Evolutionary conservation across 2,888 invertebrate genomes (phyloP), one percentile per base, ranked within the genome.

Genomic region (Heliconius charithonia): DNA sequence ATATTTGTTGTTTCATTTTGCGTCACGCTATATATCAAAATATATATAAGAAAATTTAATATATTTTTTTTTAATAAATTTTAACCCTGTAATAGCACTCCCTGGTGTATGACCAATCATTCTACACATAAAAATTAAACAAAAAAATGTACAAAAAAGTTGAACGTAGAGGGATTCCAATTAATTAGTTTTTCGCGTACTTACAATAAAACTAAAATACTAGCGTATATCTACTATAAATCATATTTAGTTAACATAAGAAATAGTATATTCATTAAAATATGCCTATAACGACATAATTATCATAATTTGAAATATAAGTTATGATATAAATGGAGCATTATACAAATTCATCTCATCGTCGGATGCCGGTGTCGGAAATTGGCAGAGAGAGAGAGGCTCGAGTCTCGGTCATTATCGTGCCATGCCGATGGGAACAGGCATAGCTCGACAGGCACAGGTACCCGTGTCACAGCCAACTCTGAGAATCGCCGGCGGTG

Each of bases 401-500:
- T 79, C 84, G 82, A 83, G 86, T 86, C 80, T 79, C 84, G 82
- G 83, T 86, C 86, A 88, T 89, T 88, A 88, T 83, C 82, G 84
- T 78, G 82, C 80, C 82, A 77, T 79, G 74, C 79, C 86, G 85
- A 86, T 88, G 88, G 85, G 87, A 88, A 88, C 85, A 82, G 82
- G 85, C 81, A 86, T 82, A 79, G 72, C 78, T 73, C 65, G 66
- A 66, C 63, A 69, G 65, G 70, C 65, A 7, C 19, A 7, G 56
- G 56, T 56, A 22, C 74, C 75, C 75, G 37, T 79, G 80, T 79
- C 78, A 19, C 63, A 74, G 65, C 82, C 83, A 81, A 86, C 81
- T 85, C 90, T 92, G 92, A 86, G 93, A 93, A 92, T 81, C 89
- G 93, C 92, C 91, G 84, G 89, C 89, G 92, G 92, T 88, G 90